Evolutionary conservation across 2,797 vertebrate species (phyloP).

Genomic region (Malurus leucopterus): DNA sequence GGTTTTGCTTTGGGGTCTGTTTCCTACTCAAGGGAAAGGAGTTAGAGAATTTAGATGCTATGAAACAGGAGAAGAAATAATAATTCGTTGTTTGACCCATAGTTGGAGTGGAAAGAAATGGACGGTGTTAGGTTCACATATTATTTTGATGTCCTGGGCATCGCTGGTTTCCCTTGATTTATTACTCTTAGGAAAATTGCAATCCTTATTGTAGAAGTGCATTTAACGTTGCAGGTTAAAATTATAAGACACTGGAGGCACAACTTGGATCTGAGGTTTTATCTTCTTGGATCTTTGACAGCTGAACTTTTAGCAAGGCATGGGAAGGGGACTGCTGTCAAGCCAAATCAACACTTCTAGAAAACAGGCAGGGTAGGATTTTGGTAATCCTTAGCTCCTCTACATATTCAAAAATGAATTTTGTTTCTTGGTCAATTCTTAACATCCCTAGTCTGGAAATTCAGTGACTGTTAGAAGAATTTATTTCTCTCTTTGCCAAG

Average conservation of each 20-base stretch:
- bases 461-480: neutral
- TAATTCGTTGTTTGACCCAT: neutral
- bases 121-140: neutral
- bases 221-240: neutral
- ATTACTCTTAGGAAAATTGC: neutral
- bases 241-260: neutral
- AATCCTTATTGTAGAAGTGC: neutral
- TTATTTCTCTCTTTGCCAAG: neutral
- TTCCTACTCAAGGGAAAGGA: neutral
- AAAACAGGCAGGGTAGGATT: neutral
- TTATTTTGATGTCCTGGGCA: neutral
- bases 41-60: neutral
- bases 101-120: neutral
- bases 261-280: neutral
- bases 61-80: neutral
- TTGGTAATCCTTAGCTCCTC: neutral
- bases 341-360: neutral
- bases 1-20: neutral
- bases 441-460: neutral
- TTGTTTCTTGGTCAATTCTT: neutral
- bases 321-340: neutral
- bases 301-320: neutral
- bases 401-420: neutral
- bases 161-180: neutral
- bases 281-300: neutral